Evolutionary conservation across 2,888 invertebrate species (phyloP).

Genomic region (Cantharis rustica): DNA sequence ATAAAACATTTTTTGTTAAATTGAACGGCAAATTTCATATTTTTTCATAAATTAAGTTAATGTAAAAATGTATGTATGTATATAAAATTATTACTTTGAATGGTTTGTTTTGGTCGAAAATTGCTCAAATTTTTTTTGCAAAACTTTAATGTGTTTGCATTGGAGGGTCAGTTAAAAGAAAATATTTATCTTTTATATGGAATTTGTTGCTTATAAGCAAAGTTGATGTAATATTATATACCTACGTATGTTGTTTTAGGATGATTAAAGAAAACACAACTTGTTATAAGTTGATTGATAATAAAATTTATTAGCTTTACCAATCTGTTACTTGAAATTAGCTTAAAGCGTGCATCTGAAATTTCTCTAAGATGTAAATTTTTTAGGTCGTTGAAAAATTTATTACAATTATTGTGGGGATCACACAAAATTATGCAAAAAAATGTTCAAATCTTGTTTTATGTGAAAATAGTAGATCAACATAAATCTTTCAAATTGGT

Average conservation of each 20-base stretch:
- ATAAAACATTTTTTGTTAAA: background rate
- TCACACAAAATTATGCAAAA: background rate
- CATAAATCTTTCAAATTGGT: constrained; percentile 18
- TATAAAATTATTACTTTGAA: background rate
- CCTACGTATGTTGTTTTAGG: constrained; percentile 1
- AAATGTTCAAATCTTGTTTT: constrained; percentile 1
- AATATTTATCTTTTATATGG: constrained; percentile 5
- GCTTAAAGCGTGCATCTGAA: background rate
- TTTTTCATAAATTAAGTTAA: background rate
- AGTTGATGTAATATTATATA: constrained; percentile 1
- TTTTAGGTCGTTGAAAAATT: background rate
- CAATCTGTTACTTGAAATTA: background rate
- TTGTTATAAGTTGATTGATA: background rate
- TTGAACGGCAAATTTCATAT: background rate
- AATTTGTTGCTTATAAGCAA: constrained; percentile 1
- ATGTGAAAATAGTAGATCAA: background rate
- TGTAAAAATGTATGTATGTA: background rate
- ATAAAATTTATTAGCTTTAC: background rate
- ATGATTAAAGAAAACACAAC: constrained; percentile 3
- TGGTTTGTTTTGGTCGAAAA: background rate
- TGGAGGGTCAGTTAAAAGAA: background rate
- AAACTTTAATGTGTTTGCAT: background rate
- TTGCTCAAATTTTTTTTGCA: background rate
- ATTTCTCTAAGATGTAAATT: background rate
- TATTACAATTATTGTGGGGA: background rate